These are phyloP conservation scores for Camponotus fellah DNA, from an alignment of 2,888 invertebrate genomes.

Conservation along the genomic window DNA sequence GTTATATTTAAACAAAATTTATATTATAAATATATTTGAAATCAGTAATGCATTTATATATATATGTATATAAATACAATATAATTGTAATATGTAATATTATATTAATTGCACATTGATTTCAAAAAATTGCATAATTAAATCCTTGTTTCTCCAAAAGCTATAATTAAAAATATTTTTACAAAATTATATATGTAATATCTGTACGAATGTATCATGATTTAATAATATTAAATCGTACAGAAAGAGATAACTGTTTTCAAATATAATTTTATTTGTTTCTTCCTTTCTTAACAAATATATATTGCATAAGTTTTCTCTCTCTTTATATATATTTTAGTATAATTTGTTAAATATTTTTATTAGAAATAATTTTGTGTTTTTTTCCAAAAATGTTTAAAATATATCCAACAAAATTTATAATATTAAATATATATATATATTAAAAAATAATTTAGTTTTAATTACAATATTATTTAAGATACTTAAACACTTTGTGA, in stretches of 20 bases:
- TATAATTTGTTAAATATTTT: not conserved
- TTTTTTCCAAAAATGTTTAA: not conserved
- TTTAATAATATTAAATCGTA: not conserved
- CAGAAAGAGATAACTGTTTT: conserved; percentile 2
- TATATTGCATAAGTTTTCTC: not conserved
- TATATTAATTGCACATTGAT: not conserved
- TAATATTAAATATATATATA: too few species aligned
- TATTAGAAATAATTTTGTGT: not conserved
- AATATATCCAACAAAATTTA: not conserved
- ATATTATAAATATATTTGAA: conserved; percentile 39
- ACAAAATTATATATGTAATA: not conserved
- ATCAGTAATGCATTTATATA: conserved; percentile 15
- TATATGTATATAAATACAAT: not conserved
- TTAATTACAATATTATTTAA: conserved; percentile 19
- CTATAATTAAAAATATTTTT: conserved; percentile 1
- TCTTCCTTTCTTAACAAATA: not conserved
- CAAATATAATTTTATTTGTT: not conserved
- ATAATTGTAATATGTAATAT: conserved; percentile 7
- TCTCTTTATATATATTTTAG: not conserved
- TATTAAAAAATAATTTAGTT: conserved; percentile 12
- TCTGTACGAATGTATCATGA: not conserved
- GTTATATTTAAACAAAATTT: conserved; percentile 56
- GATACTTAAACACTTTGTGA: conserved; percentile 13
- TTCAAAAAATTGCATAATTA: not conserved
- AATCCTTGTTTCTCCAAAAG: not conserved